phyloP scores from a whole-genome alignment of 1,140 invertebrate species.

The Ladona fulva region DNA sequence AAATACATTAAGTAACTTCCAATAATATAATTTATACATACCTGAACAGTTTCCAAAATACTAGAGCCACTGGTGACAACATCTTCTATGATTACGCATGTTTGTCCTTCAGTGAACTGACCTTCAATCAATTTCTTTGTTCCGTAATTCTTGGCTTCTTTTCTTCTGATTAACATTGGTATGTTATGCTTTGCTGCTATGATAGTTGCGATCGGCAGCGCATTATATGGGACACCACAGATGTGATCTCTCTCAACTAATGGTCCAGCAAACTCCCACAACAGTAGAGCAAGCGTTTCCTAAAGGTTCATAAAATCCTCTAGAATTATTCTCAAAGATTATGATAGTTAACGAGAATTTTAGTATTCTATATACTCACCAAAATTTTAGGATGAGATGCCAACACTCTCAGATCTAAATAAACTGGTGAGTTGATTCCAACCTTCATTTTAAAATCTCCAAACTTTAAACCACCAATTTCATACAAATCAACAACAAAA shows the following conservation, averaged over 20 bases:
- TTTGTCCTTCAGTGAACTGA: slow-evolving; percentile 62
- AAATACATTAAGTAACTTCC: slow-evolving; percentile 12
- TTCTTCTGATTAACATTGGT: slow-evolving; percentile 83
- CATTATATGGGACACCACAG: slow-evolving; percentile 96
- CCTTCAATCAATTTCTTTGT: slow-evolving; percentile 96
- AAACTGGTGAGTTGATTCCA: slow-evolving; percentile 85
- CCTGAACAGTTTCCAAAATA: slow-evolving; percentile 76
- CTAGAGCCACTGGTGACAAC: slow-evolving; percentile 91
- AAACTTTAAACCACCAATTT: slow-evolving; percentile 75
- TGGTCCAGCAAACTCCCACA: slow-evolving; percentile 50
- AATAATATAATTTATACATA: slow-evolving; percentile 23
- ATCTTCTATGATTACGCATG: slow-evolving; percentile 91
- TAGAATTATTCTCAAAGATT: no score
- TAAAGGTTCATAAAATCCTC: slow-evolving; percentile 31
- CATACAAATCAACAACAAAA: slow-evolving; percentile 44
- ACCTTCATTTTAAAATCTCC: slow-evolving; percentile 87
- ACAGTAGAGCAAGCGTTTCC: slow-evolving; percentile 52
- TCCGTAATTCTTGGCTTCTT: slow-evolving; percentile 89
- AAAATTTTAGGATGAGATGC: slow-evolving; percentile 81
- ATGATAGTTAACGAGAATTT: no score
- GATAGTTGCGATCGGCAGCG: slow-evolving; percentile 84
- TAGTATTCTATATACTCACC: slow-evolving; percentile 46
- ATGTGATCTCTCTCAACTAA: slow-evolving; percentile 52
- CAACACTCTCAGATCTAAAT: slow-evolving; percentile 86
- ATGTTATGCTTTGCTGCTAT: slow-evolving; percentile 59